Conservation (phyloP, 2,888 invertebrate species). For the Drosophila fulvimacula region DNA sequence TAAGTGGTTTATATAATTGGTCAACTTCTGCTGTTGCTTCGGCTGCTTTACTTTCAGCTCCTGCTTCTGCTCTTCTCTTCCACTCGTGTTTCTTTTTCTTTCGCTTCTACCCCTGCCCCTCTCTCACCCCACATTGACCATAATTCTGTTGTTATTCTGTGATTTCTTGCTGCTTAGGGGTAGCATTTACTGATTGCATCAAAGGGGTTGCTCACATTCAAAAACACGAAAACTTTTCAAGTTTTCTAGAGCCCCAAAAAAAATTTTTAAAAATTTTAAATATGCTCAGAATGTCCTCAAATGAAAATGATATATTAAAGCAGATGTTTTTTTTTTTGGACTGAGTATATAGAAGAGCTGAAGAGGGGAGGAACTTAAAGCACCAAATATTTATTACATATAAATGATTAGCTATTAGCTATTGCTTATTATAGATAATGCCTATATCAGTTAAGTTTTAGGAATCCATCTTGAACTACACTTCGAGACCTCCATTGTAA, state of each 20-base stretch:
- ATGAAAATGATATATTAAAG: not conserved
- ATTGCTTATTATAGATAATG: no score
- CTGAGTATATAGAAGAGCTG: not conserved
- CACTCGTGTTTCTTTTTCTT: not conserved
- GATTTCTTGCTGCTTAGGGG: conserved; percentile 45
- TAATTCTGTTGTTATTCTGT: conserved; percentile 20
- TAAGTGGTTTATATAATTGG: conserved; percentile 78
- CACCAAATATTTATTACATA: no score
- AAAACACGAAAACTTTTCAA: not conserved
- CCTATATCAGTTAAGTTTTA: no score
- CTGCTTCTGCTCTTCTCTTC: conserved; percentile 16
- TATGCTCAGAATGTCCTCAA: not conserved
- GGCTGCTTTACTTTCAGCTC: conserved; percentile 18
- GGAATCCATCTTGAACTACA: no score
- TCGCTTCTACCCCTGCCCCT: not conserved
- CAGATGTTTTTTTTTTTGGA: not conserved
- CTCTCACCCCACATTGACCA: not conserved
- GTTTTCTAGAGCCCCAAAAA: not conserved
- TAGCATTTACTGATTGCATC: conserved; percentile 19
- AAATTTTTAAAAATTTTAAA: not conserved
- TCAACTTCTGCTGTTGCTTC: conserved; percentile 65
- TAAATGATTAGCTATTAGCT: no score
- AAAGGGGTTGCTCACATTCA: conserved; percentile 29
- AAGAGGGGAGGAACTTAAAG: not conserved
- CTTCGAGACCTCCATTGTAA: not conserved